These are phyloP conservation scores for Sarcophaga carnaria DNA, from an alignment of 2,888 invertebrate species.

Conservation along the genomic window DNA sequence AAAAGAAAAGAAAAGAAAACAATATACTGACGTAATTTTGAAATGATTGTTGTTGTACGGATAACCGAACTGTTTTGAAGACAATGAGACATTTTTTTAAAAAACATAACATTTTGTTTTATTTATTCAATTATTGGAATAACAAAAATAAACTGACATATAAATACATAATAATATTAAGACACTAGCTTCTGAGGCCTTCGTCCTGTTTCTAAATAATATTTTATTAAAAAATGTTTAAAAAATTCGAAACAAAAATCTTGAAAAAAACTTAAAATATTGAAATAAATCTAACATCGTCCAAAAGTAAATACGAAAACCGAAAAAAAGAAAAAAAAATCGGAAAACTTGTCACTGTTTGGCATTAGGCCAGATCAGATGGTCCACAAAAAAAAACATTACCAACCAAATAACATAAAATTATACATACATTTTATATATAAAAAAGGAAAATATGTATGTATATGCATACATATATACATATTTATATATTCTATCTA, in stretches of 20 bases:
- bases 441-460: not conserved
- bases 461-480: no score
- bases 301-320: slow-evolving; percentile 36
- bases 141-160: not conserved
- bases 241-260: not conserved
- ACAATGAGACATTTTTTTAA: not conserved
- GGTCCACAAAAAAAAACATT: slow-evolving; percentile 12
- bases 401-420: slow-evolving; percentile 42
- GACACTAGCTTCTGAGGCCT: no score
- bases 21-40: slow-evolving; percentile 23
- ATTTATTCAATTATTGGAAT: no score
- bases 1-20: not conserved
- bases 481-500: not conserved
- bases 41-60: not conserved
- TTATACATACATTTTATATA: slow-evolving; percentile 10
- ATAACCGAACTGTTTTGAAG: not conserved
- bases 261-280: no score
- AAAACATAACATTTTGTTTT: not conserved
- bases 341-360: slow-evolving; percentile 42
- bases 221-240: not conserved
- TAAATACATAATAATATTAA: no score
- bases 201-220: not conserved
- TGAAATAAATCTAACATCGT: not conserved
- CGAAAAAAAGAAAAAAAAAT: not conserved
- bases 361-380: slow-evolving; percentile 51